Evolutionary conservation across 2,888 invertebrate species (phyloP), one percentile per base, ranked within the genome.

Genomic region (Endomychus coccineus): DNA sequence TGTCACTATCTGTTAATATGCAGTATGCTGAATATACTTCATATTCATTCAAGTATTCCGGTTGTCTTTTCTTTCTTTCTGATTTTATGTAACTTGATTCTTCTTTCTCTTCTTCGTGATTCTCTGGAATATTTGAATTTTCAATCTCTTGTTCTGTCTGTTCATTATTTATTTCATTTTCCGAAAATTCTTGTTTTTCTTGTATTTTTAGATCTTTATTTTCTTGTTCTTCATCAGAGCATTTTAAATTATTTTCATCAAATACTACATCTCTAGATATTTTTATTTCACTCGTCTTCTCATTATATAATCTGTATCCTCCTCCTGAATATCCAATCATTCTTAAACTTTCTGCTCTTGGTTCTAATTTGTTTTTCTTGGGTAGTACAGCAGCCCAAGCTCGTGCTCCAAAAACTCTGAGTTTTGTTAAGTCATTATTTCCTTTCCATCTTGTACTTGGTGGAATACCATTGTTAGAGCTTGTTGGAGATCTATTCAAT

Each of bases 301-400:
- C 35, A 43, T 49, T 27, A 45, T 45, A 53, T 27, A 52, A 16
- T 36, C 49, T 31, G 13, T 49, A 55, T 9, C 49, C 52, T 16
- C 19, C 34, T 33, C 38, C 35, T 32, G 16, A 34, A 34, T 51
- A 55, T 21, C 51, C 51, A 11, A 53, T 41, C 49, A 51, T 45
- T 28, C 45, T 44, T 10, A 30, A 33, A 16, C 17, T 10, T 44
- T 45, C 25, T 13, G 51, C 48, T 22, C 42, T 31, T 29, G 30
- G 40, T 31, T 49, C 45, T 28, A 55, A 27, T 42, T 52, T 51
- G 36, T 30, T 40, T 30, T 34, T 12, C 44, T 28, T 48, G 17
- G 46, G 48, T 34, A 51, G 25, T 16, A 39, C 37, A 9, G 36
- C 37, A 23, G 35, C 29, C 44, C 48, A 52, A 31, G 47, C 46